Evolutionary conservation across 1,140 invertebrate genomes (phyloP).

Genomic region (Teleopsis dalmanni): DNA sequence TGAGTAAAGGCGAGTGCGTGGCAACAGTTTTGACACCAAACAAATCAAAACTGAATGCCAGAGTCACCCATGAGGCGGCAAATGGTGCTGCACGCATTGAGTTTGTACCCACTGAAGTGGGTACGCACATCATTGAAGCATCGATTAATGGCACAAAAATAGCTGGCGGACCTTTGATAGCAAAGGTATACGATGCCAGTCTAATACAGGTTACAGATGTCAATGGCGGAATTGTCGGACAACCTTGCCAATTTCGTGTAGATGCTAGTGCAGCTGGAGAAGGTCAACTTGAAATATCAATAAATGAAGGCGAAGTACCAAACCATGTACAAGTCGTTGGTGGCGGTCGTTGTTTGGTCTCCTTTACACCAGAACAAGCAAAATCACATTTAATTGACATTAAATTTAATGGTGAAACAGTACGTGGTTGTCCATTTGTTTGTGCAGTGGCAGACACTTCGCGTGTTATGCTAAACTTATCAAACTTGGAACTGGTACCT

Average conservation of each 20-base stretch:
- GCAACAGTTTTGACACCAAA: conserved; percentile 47
- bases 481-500: conserved; percentile 74
- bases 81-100: conserved; percentile 76
- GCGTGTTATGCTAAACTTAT: conserved; percentile 67
- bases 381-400: conserved; percentile 94
- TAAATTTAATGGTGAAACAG: conserved; percentile 94
- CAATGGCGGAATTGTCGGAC: conserved; percentile 80
- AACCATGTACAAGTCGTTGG: conserved; percentile 95
- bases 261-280: conserved; percentile 93
- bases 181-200: conserved; percentile 88
- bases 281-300: conserved; percentile 94
- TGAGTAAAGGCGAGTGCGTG: conserved; percentile 45
- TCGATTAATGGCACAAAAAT: conserved; percentile 78
- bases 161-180: conserved; percentile 75
- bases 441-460: conserved; percentile 75
- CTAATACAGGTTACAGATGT: conserved; percentile 89
- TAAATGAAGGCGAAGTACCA: conserved; percentile 95
- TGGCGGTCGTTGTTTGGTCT: conserved; percentile 87
- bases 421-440: conserved; percentile 84
- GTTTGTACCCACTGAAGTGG: conserved; percentile 85
- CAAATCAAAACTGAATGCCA: conserved; percentile 54
- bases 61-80: conserved; percentile 62
- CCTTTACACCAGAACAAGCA: conserved; percentile 86
- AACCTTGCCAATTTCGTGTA: conserved; percentile 91
- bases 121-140: conserved; percentile 83